Evolutionary conservation across 2,888 invertebrate genomes (phyloP), one percentile per base, ranked within the genome.

Genomic region (Bugula neritina): DNA sequence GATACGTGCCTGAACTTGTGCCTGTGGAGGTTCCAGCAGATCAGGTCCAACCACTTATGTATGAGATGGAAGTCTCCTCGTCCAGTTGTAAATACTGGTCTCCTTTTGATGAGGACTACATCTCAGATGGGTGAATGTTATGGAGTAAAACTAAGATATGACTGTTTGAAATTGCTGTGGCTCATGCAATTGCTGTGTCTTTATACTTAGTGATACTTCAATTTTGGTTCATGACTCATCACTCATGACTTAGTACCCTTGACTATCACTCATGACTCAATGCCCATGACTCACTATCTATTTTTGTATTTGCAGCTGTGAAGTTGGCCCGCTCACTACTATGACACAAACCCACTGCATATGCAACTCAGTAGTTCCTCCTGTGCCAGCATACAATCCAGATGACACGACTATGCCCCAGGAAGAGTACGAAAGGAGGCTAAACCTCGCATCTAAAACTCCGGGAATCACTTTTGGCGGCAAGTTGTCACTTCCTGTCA

Each of bases 1-100:
- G 63, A 5, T 27, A 25, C 63, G 31, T 63, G 31, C 63, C 63
- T 31, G 5, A 27, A 13, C 31, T 31, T 5, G 31, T n/a, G 2
- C 23, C 54, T 13, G n/a, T 57, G 17, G 57, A 25, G 5, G 34
- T 57, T 29, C 71, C 71, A 5, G 71, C 27, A 23, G 57, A 52
- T 21, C 35, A 31, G 23, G 29, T 31, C 10, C 31, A 69, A 25
- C 43, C 25, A 25, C 74, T 72, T 5, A 58, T 73, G 0, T 76
- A 76, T 71, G 54, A 57, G 23, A 71, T 76, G 69, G 54, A 63
- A 13, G 71, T 75, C 70, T 75, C 73, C 35, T 73, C 73, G 21
- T 74, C 75, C 2, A 75, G 72, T 27, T 77, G 77, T 69, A 71
- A 72, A 2, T 77, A 75, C 75, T 75, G 76, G 75, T 73, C 75